Evolutionary conservation across 1,140 invertebrate species (phyloP), one percentile per base, ranked within the genome.

Genomic region (Caerostris extrusa): DNA sequence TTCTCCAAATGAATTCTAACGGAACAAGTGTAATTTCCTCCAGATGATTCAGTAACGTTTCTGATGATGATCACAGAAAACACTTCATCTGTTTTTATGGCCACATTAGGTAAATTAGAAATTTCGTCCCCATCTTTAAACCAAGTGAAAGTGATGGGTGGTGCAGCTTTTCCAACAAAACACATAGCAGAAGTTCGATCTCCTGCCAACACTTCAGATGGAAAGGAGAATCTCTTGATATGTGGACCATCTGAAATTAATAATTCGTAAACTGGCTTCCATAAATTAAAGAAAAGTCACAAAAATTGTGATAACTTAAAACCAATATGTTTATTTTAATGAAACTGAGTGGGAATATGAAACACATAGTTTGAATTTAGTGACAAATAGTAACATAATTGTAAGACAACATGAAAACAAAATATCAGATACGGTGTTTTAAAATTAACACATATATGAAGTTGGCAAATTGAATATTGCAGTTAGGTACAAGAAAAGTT

Each of bases 1-100:
- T 56, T 12, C 50, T n/a, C 95, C 95, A 61, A 53, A 69, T 19
- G 55, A 10, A 55, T 94, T 95, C 60, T 69, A 8, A 88, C 94
- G n/a, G 91, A 34, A 87, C 95, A 95, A 17, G 95, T 94, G 85
- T 95, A 95, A 77, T 95, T 95, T 86, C 94, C 94, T 12, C 34
- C 67, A 5, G 87, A 90, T 7, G 57, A 7, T 60, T 69, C 34
- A 57, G 64, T 61, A 19, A 94, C 81, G 3, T 89, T 89, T 34
- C 71, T 90, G 3, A 94, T 86, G 4, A 94, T 94, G 58, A 94
- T 94, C 4, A 91, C 67, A 3, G 94, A 94, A 53, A 83, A 94
- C 7, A 69, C 89, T 19, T 85, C 85, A 34, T 94, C 89, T 2
- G 14, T 60, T 87, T 86, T 89, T n/a, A 94, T 88, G 34, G 50